phyloP scores from a whole-genome alignment of 2,113 vertebrate species.

The Herpetotheres cachinnans region DNA sequence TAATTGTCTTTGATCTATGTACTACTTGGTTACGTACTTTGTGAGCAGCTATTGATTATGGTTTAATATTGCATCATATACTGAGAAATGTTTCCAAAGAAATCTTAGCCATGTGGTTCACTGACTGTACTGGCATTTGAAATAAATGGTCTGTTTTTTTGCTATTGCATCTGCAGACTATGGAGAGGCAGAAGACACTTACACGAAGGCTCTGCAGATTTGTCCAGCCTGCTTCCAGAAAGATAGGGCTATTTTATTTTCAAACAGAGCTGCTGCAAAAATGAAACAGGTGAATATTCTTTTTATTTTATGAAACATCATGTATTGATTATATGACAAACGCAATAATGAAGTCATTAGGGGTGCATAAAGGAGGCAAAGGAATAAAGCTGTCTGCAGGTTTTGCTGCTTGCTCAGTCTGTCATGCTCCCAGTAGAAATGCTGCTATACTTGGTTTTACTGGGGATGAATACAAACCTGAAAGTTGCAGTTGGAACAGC shows the following conservation, averaged over 20 bases:
- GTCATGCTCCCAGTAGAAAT: background rate
- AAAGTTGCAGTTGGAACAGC: background rate
- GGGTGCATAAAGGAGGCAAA: background rate
- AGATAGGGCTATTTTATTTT: constrained; percentile 85
- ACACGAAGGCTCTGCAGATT: constrained; percentile 75
- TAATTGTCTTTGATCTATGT: background rate
- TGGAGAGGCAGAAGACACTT: constrained; percentile 79
- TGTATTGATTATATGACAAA: background rate
- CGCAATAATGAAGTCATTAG: background rate
- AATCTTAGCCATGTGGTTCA: background rate
- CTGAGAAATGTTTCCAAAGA: background rate
- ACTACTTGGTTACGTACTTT: background rate
- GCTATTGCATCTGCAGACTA: constrained; percentile 73
- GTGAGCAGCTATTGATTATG: background rate
- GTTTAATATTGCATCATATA: background rate
- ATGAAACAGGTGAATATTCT: constrained; percentile 80
- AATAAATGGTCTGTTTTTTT: background rate
- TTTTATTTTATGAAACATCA: background rate
- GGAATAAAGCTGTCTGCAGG: background rate
- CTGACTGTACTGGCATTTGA: background rate
- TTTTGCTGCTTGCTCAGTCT: background rate
- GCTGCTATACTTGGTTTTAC: background rate
- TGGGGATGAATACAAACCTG: background rate
- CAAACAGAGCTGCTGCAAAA: constrained; percentile 87
- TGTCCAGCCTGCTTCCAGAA: constrained; percentile 83